Percentiles rank a stretch among this genome's conserved stretches.
These are phyloP conservation scores for Ctenicera cuprea DNA, from an alignment of 2,888 invertebrate species.

Conservation along the genomic window DNA sequence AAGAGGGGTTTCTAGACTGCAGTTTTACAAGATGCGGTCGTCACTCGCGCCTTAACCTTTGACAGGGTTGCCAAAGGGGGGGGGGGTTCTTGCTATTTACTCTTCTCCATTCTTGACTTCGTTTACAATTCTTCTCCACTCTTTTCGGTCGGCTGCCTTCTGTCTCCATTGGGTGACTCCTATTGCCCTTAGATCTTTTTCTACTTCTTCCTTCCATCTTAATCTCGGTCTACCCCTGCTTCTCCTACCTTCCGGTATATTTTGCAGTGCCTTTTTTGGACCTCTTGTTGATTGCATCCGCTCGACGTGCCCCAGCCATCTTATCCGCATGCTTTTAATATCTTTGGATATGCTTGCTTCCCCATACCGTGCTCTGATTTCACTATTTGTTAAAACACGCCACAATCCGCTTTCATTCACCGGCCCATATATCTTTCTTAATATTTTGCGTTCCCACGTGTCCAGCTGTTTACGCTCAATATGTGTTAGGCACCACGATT, in stretches of 20 bases:
- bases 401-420: conserved; percentile 11
- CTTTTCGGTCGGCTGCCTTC: conserved; percentile 5
- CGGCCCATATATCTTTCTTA: conserved; percentile 7
- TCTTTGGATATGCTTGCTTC: conserved; percentile 9
- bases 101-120: conserved; percentile 9
- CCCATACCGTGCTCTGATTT: conserved; percentile 2
- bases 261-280: background rate
- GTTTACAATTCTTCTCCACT: conserved; percentile 7
- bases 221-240: conserved; percentile 3
- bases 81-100: too few species aligned
- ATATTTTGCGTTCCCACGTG: conserved; percentile 11
- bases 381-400: conserved; percentile 5
- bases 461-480: conserved; percentile 1
- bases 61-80: background rate
- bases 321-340: conserved; percentile 10
- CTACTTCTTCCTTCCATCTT: conserved; percentile 17
- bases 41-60: conserved; percentile 14
- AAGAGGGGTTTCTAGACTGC: background rate
- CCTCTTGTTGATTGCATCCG: conserved; percentile 7
- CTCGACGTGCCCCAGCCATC: conserved; percentile 3
- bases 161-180: conserved; percentile 12
- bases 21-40: conserved; percentile 10
- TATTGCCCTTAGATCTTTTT: background rate
- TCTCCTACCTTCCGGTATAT: conserved; percentile 7
- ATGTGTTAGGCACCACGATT: background rate